phyloP scores from a whole-genome alignment of 92 coral and sea anemone genomes.

The Paramuricea clavata region DNA sequence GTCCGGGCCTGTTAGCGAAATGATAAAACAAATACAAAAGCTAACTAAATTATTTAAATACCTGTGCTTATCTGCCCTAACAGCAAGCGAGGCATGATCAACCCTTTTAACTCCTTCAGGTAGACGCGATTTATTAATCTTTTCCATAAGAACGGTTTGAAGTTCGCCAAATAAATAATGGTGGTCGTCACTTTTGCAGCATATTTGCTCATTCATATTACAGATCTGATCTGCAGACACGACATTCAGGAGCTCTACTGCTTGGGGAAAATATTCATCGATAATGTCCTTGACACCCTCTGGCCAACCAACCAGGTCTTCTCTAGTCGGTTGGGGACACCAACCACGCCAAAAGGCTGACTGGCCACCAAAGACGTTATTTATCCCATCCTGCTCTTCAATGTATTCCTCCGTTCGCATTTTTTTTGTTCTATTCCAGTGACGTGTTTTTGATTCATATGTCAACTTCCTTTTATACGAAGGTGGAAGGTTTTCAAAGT shows the following conservation, averaged over 20 bases:
- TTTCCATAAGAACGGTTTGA: neutral
- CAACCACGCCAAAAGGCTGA: neutral
- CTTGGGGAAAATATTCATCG: neutral
- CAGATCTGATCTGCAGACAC: neutral
- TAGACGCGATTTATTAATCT: neutral
- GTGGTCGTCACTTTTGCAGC: neutral
- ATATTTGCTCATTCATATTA: neutral
- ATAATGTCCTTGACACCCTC: neutral
- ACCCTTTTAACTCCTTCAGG: neutral
- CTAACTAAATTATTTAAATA: neutral
- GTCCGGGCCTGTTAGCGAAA: too few relatives aligned
- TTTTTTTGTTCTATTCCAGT: neutral
- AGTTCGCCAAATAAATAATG: neutral
- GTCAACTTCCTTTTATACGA: neutral
- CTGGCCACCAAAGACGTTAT: neutral
- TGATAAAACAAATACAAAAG: too few relatives aligned
- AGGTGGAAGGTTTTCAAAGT: neutral
- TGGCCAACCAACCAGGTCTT: neutral
- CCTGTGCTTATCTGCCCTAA: neutral
- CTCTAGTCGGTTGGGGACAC: slow-evolving; percentile 11
- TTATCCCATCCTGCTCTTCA: neutral
- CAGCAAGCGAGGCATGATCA: neutral
- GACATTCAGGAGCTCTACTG: neutral
- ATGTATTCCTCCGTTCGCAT: neutral
- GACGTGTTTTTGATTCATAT: neutral